These are phyloP conservation scores for Amphiprion clarkii DNA, from an alignment of 2,797 vertebrate species.

Conservation along the genomic window DNA sequence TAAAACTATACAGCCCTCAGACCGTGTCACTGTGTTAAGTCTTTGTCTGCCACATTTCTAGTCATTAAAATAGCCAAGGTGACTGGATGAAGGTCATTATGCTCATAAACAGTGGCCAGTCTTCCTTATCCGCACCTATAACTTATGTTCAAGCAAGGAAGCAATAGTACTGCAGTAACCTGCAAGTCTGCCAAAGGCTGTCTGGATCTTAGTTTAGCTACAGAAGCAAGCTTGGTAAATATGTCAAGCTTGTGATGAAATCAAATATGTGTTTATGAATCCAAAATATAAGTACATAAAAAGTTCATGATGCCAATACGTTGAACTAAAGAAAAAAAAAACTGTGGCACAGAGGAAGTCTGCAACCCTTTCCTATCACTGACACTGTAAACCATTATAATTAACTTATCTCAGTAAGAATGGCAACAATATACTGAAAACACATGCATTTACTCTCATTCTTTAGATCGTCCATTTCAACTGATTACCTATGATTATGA, in stretches of 20 bases:
- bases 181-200: constrained; percentile 15
- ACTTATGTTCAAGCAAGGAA: constrained; percentile 47
- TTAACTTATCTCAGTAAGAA: background rate
- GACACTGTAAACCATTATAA: background rate
- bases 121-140: constrained; percentile 60
- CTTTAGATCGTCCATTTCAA: background rate
- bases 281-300: constrained; percentile 6
- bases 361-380: background rate
- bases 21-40: constrained; percentile 5
- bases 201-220: constrained; percentile 31
- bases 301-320: background rate
- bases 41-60: constrained; percentile 56
- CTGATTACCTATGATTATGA: background rate
- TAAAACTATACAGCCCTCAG: constrained; percentile 15
- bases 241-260: background rate
- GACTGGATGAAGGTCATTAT: constrained; percentile 61
- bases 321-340: too few species aligned
- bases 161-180: constrained; percentile 46
- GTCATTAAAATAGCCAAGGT: constrained; percentile 68
- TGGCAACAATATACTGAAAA: background rate
- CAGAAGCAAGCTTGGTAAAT: background rate
- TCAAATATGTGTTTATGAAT: background rate
- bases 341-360: background rate
- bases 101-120: constrained; percentile 59
- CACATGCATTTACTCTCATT: background rate